These are phyloP conservation scores for Cheilosia scutellata DNA, from an alignment of 2,888 invertebrate species.

Conservation along the genomic window DNA sequence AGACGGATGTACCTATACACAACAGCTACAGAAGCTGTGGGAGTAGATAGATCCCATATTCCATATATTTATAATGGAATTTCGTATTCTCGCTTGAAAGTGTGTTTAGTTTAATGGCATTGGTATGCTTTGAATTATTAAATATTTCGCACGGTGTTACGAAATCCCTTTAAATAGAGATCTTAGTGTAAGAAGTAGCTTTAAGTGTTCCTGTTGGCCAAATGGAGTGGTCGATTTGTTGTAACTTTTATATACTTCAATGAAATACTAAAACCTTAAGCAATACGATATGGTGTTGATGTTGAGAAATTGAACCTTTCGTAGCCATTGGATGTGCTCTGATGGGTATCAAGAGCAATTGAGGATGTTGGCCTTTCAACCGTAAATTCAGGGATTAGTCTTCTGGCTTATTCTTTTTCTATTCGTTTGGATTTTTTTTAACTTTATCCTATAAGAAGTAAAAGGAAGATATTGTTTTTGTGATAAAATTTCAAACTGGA, in stretches of 20 bases:
- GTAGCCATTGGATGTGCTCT: not conserved
- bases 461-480: no score
- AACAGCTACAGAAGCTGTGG: not conserved
- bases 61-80: slow-evolving; percentile 45
- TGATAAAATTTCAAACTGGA: no score
- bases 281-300: not conserved
- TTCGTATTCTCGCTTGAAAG: slow-evolving; percentile 34
- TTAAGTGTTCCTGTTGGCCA: slow-evolving; percentile 18
- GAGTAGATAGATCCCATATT: not conserved
- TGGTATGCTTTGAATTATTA: slow-evolving; percentile 38
- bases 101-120: slow-evolving; percentile 31
- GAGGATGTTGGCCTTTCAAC: not conserved
- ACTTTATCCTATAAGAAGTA: no score
- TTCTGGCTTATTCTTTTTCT: no score
- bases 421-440: no score
- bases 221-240: not conserved
- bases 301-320: not conserved
- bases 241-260: not conserved
- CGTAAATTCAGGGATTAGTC: not conserved
- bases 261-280: not conserved
- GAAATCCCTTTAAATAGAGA: slow-evolving; percentile 31
- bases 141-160: slow-evolving; percentile 28
- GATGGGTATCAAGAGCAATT: not conserved
- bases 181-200: slow-evolving; percentile 14
- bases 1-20: not conserved